Base-by-base conservation (phyloP, 2,113 vertebrate genomes). In the Leptocoma aspasia region DNA sequence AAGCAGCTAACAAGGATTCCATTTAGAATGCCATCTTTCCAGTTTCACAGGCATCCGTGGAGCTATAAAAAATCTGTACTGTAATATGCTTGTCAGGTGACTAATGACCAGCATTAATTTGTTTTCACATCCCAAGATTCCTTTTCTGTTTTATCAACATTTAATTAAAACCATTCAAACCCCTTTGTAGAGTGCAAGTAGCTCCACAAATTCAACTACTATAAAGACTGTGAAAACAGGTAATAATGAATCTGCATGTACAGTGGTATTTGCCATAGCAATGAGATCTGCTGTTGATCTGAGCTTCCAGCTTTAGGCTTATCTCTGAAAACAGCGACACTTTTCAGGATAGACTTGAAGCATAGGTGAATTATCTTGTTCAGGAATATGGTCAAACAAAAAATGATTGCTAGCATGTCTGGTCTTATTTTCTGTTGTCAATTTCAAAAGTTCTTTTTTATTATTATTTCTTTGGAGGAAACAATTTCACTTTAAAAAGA, bases 71-170 rank as follows among this genome's bases (percentile, higher is more conserved):
- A 86, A 59, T 86, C 63, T 77, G 88, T 68, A 86, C 68, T 81
- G 68, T 92, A 96, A 95, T 94, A 88, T 90, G 87, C 66, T 94
- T 95, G 75, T 96, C 94, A 97, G 92, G 92, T 96, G 85, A 97
- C 94, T 94, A 96, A 94, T 96, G 72, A 94, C 59, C 92, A 65
- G 56, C 93, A 93, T 91, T 92, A 82, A 63, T 94, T 95, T 90
- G 47, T 86, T 96, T 92, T 86, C 77, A 72, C 79, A 92, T 96
- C 93, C 93, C 96, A 94, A 94, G 94, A 93, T 96, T 95, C 94
- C 95, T 96, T 96, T 97, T 94, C 82, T 96, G 85, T 96, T 96
- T 95, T 96, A 96, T 86, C 93, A 96, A 96, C 94, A 96, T 81
- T 94, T 96, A 96, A 95, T 95, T 96, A 96, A 97, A 96, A 59